Evolutionary conservation across 37 sponge, comb jelly and placozoan species (phyloP).

Genomic region (Spongia lamella): DNA sequence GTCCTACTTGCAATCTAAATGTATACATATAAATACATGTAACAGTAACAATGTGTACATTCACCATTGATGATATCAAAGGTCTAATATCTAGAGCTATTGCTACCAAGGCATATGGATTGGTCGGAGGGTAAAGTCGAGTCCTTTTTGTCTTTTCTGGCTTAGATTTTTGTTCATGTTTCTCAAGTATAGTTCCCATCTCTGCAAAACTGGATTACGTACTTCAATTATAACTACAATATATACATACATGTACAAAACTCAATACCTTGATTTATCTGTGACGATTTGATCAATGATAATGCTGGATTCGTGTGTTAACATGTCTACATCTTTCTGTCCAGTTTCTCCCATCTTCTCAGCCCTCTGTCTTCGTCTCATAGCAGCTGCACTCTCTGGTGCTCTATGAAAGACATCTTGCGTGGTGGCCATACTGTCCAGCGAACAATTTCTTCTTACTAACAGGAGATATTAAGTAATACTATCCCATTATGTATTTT

Average conservation of each 20-base stretch:
- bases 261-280: constrained; percentile 1
- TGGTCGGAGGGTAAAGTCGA: not conserved
- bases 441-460: constrained; percentile 12
- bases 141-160: not conserved
- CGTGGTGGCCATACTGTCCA: not conserved
- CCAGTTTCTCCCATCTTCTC: constrained; percentile 27
- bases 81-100: constrained; percentile 51
- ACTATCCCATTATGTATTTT: not conserved
- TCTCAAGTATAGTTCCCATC: no score
- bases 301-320: not conserved
- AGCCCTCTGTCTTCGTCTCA: constrained; percentile 33
- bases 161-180: no score
- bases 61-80: constrained; percentile 41
- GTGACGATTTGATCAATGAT: not conserved
- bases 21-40: not conserved
- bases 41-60: not conserved
- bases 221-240: no score
- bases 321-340: not conserved
- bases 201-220: no score
- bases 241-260: constrained; percentile 8
- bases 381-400: constrained; percentile 65
- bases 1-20: constrained; percentile 48
- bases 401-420: constrained; percentile 57
- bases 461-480: not conserved
- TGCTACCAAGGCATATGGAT: not conserved